phyloP scores from a whole-genome alignment of 2,888 invertebrate species.

The Prosopocoilus inquinatus region DNA sequence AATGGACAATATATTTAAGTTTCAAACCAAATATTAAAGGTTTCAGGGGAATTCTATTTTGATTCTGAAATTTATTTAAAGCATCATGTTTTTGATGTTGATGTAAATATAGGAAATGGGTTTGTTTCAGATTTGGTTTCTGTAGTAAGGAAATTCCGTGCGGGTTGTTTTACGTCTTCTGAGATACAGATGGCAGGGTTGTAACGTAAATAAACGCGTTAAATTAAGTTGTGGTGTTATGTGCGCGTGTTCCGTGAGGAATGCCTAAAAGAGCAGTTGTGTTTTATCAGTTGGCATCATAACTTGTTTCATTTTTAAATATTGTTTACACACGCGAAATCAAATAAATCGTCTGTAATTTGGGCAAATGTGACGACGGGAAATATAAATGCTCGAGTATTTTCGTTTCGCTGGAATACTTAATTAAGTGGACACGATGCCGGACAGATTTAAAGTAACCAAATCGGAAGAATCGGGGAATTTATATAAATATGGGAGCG shows the following conservation, averaged over 20 bases:
- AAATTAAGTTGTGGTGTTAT: too few species aligned
- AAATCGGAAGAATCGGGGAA: conserved; percentile 29
- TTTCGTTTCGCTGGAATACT: not conserved
- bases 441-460: conserved; percentile 36
- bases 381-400: not conserved
- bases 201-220: too few species aligned
- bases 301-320: conserved; percentile 17
- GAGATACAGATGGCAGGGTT: too few species aligned
- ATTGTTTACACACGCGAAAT: conserved; percentile 18
- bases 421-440: conserved; percentile 22
- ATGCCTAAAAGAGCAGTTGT: conserved; percentile 19
- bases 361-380: conserved; percentile 7
- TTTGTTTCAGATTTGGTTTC: too few species aligned
- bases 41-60: too few species aligned
- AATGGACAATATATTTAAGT: too few species aligned
- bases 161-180: too few species aligned
- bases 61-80: too few species aligned
- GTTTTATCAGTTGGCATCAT: conserved; percentile 20
- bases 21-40: too few species aligned
- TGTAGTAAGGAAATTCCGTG: too few species aligned
- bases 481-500: conserved; percentile 16
- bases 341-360: conserved; percentile 7
- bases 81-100: too few species aligned
- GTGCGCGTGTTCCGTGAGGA: not conserved
- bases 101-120: too few species aligned